Evolutionary conservation across 2,113 vertebrate genomes (phyloP).

Genomic region (Patagioenas fasciata): DNA sequence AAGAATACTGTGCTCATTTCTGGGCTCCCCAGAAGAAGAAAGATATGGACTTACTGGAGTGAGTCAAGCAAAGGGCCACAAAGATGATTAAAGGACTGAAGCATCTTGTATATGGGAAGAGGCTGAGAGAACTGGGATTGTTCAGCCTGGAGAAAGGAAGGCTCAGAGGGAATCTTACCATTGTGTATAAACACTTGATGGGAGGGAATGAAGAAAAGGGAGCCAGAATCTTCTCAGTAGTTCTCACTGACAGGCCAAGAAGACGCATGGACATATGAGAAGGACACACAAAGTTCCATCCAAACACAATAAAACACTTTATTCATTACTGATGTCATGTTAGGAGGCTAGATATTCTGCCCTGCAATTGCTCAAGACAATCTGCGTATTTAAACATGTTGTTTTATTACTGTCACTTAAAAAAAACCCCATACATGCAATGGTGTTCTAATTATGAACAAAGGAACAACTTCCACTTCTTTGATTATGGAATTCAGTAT

Average conservation of each 20-base stretch:
- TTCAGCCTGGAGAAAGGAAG: no score
- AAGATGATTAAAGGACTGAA: no score
- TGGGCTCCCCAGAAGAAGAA: background rate
- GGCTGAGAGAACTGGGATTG: no score
- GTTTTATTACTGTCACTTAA: background rate
- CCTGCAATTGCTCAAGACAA: conserved; percentile 10
- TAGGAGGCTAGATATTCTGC: conserved; percentile 33
- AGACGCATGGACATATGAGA: background rate
- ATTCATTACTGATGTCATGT: conserved; percentile 37
- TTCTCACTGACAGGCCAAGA: background rate
- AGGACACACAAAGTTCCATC: background rate
- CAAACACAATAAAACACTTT: background rate
- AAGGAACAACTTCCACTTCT: background rate
- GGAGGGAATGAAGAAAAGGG: background rate
- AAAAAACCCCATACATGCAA: background rate
- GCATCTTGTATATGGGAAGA: no score
- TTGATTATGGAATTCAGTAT: background rate
- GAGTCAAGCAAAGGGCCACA: no score
- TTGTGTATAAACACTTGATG: no score
- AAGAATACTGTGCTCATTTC: background rate
- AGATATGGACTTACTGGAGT: no score
- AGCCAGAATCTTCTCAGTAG: background rate
- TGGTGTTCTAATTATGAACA: background rate
- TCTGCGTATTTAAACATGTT: conserved; percentile 2
- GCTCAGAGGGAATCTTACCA: no score